Evolutionary conservation across 23 tunicate genomes (phyloP).

Genomic region (Trididemnum clinides): DNA sequence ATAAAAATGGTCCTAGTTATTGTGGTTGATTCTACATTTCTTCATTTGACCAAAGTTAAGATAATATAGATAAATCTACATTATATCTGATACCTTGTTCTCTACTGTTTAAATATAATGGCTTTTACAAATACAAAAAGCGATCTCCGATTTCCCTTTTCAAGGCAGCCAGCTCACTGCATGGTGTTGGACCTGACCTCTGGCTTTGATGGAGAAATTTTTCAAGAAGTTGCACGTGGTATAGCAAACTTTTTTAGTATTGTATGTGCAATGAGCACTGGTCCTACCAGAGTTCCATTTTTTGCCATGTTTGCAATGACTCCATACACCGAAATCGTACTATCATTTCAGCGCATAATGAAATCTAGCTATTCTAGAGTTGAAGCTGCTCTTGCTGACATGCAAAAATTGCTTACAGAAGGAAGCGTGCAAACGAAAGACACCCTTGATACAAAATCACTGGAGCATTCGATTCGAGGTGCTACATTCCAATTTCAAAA

Average conservation of each 20-base stretch:
- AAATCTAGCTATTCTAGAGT: slow-evolving; percentile 38
- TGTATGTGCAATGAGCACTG: slow-evolving; percentile 58
- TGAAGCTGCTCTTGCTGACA: slow-evolving; percentile 24
- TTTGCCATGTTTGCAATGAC: slow-evolving; percentile 52
- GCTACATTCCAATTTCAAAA: slow-evolving; percentile 62
- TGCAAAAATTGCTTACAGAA: slow-evolving; percentile 8
- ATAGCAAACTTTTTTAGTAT: slow-evolving; percentile 50
- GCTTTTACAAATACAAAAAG: neutral
- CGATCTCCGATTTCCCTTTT: slow-evolving; percentile 52
- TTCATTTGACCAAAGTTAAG: too few relatives aligned
- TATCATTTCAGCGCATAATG: slow-evolving; percentile 53
- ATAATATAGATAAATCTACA: too few relatives aligned
- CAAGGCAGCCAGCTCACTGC: slow-evolving; percentile 79
- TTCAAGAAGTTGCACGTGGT: slow-evolving; percentile 19
- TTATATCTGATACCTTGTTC: too few relatives aligned
- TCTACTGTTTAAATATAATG: too few relatives aligned
- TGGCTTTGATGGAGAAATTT: slow-evolving; percentile 1
- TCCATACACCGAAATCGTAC: slow-evolving; percentile 57
- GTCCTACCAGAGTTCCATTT: slow-evolving; percentile 57
- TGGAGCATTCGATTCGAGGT: slow-evolving; percentile 48
- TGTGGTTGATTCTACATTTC: too few relatives aligned
- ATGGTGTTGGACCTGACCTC: slow-evolving; percentile 58
- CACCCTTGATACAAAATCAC: neutral
- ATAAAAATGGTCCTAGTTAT: too few relatives aligned
- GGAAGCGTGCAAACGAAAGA: neutral